Evolutionary conservation across 2,113 vertebrate species (phyloP).

Genomic region (Phrynosoma blainvillii): DNA sequence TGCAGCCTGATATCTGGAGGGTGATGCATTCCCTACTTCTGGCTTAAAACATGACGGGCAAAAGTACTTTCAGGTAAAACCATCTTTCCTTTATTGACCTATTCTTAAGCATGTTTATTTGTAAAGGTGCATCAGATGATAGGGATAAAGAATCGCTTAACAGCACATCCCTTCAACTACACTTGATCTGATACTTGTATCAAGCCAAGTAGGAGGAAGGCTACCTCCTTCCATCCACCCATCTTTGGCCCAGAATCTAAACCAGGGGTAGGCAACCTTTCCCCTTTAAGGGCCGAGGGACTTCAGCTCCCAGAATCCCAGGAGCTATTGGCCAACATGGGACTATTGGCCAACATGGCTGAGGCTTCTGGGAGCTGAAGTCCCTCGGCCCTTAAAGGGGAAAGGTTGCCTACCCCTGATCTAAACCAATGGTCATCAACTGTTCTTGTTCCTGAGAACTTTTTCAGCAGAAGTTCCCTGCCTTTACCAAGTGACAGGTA

Average conservation of each 20-base stretch:
- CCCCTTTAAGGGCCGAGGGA: no score
- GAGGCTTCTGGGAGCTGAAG: no score
- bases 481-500: not conserved
- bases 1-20: no score
- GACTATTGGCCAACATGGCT: no score
- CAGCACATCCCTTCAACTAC: not conserved
- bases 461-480: not conserved
- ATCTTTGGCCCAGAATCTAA: not conserved
- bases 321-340: no score
- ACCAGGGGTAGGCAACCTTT: no score
- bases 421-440: not conserved
- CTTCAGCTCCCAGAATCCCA: no score
- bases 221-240: not conserved
- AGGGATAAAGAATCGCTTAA: not conserved
- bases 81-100: not conserved
- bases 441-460: not conserved
- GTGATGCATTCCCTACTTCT: not conserved
- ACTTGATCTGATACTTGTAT: not conserved
- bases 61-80: not conserved
- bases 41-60: not conserved
- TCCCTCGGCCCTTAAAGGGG: no score
- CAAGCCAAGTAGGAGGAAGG: not conserved
- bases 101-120: not conserved
- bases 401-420: no score
- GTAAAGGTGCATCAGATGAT: not conserved